These are phyloP conservation scores for Cyanistes caeruleus DNA, from an alignment of 2,113 vertebrate species.

Conservation along the genomic window DNA sequence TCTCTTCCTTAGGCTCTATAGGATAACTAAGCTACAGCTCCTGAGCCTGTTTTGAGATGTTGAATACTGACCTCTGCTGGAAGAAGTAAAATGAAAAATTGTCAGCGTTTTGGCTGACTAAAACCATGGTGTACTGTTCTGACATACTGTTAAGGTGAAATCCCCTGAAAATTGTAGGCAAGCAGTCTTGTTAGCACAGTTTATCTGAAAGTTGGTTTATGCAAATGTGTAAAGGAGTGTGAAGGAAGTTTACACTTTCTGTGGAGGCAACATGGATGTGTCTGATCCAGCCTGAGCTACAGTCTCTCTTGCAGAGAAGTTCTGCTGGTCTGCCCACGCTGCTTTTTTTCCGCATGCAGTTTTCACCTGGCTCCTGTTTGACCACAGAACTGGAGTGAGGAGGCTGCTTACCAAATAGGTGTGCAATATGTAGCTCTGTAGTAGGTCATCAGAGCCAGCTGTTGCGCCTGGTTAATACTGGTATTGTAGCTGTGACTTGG, in stretches of 20 bases:
- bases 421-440: background rate
- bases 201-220: background rate
- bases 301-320: background rate
- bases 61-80: slow-evolving; percentile 30
- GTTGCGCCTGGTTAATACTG: background rate
- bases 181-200: background rate
- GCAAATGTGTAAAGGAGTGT: rapidly evolving
- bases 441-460: background rate
- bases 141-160: background rate
- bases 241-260: background rate
- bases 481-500: background rate
- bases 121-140: background rate
- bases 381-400: background rate
- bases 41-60: background rate
- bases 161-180: background rate
- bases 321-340: background rate
- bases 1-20: background rate
- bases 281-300: background rate
- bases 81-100: background rate
- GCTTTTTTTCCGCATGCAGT: background rate
- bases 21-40: background rate
- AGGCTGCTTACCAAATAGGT: background rate
- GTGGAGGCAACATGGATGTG: background rate
- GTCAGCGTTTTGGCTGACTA: rapidly evolving
- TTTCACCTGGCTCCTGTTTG: background rate